A percentile compares a stretch with the other conserved stretches of the same genome.
Evolutionary conservation across 2,888 invertebrate genomes (phyloP).

Genomic region (Cetonia aurata): DNA sequence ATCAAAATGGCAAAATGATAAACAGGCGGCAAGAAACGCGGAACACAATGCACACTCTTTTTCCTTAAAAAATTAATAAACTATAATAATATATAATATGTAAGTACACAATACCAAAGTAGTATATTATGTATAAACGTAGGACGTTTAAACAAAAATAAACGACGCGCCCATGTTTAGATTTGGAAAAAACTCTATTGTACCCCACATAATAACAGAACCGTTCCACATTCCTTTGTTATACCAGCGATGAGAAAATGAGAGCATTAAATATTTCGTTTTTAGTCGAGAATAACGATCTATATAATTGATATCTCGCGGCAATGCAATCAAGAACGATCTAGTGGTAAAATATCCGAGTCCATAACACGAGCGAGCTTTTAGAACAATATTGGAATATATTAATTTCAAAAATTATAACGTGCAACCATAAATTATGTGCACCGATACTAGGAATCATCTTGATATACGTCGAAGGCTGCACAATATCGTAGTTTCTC

Average conservation of each 20-base stretch:
- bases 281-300: conserved; percentile 66
- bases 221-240: conserved; percentile 46
- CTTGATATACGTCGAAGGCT: conserved; percentile 43
- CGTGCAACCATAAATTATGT: conserved; percentile 50
- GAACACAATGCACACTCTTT: too few relatives aligned
- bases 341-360: conserved; percentile 66
- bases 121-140: too few relatives aligned
- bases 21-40: too few relatives aligned
- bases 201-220: conserved; percentile 35
- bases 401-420: conserved; percentile 64
- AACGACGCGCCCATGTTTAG: not conserved
- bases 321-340: conserved; percentile 66
- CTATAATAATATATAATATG: too few relatives aligned
- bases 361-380: conserved; percentile 60
- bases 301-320: conserved; percentile 67
- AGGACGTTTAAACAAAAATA: not conserved
- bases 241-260: conserved; percentile 53
- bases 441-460: conserved; percentile 46
- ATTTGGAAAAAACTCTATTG: conserved; percentile 20
- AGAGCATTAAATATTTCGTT: conserved; percentile 65
- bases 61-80: too few relatives aligned
- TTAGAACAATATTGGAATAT: conserved; percentile 66
- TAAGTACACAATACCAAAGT: too few relatives aligned
- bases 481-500: conserved; percentile 37
- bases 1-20: too few relatives aligned